Evolutionary conservation across 1,140 invertebrate species (phyloP).

Genomic region (Polypedilum pembai): DNA sequence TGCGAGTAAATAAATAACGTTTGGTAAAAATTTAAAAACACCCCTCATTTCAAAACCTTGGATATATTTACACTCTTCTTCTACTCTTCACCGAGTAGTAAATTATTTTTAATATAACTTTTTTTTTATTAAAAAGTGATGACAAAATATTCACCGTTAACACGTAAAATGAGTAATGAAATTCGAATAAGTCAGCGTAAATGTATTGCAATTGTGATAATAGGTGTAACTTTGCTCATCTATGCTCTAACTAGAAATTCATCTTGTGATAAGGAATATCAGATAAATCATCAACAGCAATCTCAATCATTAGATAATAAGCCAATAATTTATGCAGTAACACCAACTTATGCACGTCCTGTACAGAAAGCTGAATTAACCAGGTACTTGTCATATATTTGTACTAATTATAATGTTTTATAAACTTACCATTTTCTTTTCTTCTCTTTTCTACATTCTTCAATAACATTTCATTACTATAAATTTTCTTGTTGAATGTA

Average conservation of each 20-base stretch:
- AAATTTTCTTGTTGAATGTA: neutral
- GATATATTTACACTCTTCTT: too few species aligned
- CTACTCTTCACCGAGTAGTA: neutral
- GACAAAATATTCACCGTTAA: neutral
- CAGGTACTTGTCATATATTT: slow-evolving; percentile 49
- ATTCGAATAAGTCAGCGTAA: slow-evolving; percentile 40
- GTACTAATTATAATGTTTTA: too few species aligned
- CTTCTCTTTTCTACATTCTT: neutral
- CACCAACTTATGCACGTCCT: slow-evolving; percentile 81
- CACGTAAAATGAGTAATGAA: slow-evolving; percentile 32
- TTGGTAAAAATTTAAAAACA: neutral
- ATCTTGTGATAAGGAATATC: slow-evolving; percentile 31
- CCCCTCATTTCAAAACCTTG: neutral
- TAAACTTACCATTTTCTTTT: slow-evolving; percentile 25
- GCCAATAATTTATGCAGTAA: slow-evolving; percentile 78
- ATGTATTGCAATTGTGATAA: slow-evolving; percentile 39
- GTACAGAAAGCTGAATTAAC: slow-evolving; percentile 95
- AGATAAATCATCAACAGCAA: slow-evolving; percentile 37
- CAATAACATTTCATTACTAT: neutral
- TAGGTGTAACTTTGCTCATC: slow-evolving; percentile 37
- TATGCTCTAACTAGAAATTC: slow-evolving; percentile 39
- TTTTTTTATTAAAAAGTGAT: neutral
- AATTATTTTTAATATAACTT: neutral
- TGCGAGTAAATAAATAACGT: neutral
- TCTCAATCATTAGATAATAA: slow-evolving; percentile 44